Percentiles rank a stretch among this genome's conserved stretches.
Conservation (phyloP, 2,797 vertebrate genomes). For the Hylomyscus alleni region DNA sequence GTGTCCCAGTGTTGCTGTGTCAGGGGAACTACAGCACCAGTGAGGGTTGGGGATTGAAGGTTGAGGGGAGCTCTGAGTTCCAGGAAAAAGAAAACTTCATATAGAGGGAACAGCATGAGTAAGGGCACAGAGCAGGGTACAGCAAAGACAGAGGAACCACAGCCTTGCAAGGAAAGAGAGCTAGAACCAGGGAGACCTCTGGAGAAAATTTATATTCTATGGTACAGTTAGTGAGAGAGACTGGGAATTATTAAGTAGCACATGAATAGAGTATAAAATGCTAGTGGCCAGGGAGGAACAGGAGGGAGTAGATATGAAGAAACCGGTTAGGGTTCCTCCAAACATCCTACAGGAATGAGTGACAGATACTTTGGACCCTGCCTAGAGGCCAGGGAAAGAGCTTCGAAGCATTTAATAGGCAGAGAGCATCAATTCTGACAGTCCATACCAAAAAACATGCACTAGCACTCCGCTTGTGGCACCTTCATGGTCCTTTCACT, state of each 20-base stretch:
- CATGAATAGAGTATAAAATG: not conserved
- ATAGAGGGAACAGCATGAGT: not conserved
- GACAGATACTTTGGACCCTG: not conserved
- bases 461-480: not conserved
- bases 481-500: not conserved
- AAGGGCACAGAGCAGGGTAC: not conserved
- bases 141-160: not conserved
- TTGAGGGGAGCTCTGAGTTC: not conserved
- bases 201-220: not conserved
- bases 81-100: not conserved
- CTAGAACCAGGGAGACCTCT: not conserved
- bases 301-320: not conserved
- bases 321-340: not conserved
- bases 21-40: not conserved
- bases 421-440: not conserved
- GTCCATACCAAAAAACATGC: not conserved
- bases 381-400: not conserved
- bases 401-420: not conserved
- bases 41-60: not conserved
- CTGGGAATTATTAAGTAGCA: not conserved
- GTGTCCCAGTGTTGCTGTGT: not conserved
- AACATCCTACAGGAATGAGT: not conserved
- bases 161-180: not conserved
- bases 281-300: not conserved
- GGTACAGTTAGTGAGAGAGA: not conserved